These are phyloP conservation scores for Azorinus chamasolen DNA, from an alignment of 2,888 invertebrate genomes.

Conservation along the genomic window DNA sequence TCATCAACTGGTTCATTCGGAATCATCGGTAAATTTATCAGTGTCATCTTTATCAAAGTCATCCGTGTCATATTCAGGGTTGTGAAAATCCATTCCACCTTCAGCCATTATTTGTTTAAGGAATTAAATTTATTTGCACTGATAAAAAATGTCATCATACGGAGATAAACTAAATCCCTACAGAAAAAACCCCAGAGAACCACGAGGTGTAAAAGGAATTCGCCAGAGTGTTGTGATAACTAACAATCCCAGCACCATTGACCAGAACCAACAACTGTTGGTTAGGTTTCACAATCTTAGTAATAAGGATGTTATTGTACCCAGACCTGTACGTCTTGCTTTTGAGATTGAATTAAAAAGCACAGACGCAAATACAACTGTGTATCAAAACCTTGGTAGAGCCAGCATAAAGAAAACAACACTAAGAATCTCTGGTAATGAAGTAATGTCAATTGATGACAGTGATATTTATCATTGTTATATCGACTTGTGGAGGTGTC, in stretches of 20 bases:
- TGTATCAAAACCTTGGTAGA: constrained; percentile 46
- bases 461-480: constrained; percentile 48
- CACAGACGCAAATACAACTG: constrained; percentile 38
- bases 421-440: constrained; percentile 47
- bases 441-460: constrained; percentile 50
- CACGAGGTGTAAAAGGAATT: constrained; percentile 20
- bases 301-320: constrained; percentile 46
- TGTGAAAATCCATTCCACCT: constrained; percentile 1
- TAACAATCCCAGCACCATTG: constrained; percentile 55
- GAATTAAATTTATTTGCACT: neutral
- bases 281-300: constrained; percentile 58
- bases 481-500: constrained; percentile 17
- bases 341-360: constrained; percentile 37
- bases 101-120: neutral
- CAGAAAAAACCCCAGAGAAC: constrained; percentile 8
- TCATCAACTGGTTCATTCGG: neutral
- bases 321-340: constrained; percentile 42
- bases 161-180: constrained; percentile 2
- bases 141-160: constrained; percentile 1
- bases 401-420: constrained; percentile 50
- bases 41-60: constrained; percentile 4
- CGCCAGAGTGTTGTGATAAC: constrained; percentile 48
- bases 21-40: constrained; percentile 1
- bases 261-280: constrained; percentile 58
- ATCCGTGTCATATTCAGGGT: neutral